Evolutionary conservation across 2,888 invertebrate species (phyloP).

Genomic region (Lasioglossum pauxillum): DNA sequence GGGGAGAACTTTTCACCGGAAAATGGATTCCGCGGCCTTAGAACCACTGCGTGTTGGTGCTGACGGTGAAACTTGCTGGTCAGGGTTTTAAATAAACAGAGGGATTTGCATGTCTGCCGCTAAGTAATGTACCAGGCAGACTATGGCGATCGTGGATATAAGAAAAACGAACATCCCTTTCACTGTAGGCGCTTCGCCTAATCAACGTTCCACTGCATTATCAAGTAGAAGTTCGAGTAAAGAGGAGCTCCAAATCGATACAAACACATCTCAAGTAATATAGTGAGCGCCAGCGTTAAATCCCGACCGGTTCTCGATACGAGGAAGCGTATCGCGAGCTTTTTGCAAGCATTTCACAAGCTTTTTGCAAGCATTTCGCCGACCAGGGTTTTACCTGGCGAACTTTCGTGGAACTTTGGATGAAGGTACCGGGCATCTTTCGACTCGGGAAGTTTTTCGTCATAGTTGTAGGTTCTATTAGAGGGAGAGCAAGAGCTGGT

Average conservation of each 20-base stretch:
- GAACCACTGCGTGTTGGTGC: background rate
- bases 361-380: background rate
- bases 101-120: background rate
- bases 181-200: too few species aligned
- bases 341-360: background rate
- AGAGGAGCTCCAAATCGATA: background rate
- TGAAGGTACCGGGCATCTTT: background rate
- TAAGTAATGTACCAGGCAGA: background rate
- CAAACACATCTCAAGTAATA: background rate
- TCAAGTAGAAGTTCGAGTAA: background rate
- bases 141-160: too few species aligned
- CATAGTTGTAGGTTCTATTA: conserved; percentile 27
- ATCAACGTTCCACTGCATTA: too few species aligned
- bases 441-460: background rate
- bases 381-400: background rate
- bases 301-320: background rate
- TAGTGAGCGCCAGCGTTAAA: conserved; percentile 7
- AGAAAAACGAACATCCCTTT: too few species aligned
- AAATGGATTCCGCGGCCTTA: background rate
- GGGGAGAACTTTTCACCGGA: background rate
- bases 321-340: background rate
- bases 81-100: background rate
- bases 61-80: background rate
- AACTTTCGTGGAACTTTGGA: background rate
- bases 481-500: background rate